Evolutionary conservation across 2,797 vertebrate genomes (phyloP).

Genomic region (Crypturellus tataupa): DNA sequence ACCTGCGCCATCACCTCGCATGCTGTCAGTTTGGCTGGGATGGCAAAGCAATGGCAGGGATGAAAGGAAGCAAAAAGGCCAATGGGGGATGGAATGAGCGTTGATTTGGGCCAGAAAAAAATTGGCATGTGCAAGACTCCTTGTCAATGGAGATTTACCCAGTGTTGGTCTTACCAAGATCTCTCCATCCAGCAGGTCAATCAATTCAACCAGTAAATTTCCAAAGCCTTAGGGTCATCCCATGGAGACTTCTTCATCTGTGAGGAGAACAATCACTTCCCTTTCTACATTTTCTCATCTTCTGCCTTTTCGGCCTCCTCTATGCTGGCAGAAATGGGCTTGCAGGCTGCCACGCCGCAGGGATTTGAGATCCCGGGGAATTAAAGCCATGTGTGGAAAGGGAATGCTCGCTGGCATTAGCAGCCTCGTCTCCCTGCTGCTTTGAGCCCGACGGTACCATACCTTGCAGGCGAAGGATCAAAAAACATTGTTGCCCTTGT

Average conservation of each 20-base stretch:
- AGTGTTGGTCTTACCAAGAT: not conserved
- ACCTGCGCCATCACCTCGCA: rapidly evolving
- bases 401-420: not conserved
- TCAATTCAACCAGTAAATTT: rapidly evolving
- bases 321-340: not conserved
- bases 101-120: not conserved
- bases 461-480: constrained; percentile 46
- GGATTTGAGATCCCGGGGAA: not conserved
- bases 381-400: not conserved
- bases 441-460: rapidly evolving
- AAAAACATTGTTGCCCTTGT: constrained; percentile 22
- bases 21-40: rapidly evolving
- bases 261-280: no score
- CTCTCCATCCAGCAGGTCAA: not conserved
- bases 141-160: not conserved
- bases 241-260: not conserved
- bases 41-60: not conserved
- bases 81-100: not conserved
- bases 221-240: not conserved
- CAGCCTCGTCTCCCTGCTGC: not conserved
- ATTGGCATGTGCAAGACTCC: not conserved
- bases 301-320: not conserved
- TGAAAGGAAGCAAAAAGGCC: not conserved
- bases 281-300: not conserved
- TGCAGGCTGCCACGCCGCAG: not conserved